These are phyloP conservation scores for Diglossa cyanea DNA, from an alignment of 2,797 vertebrate species.

Conservation along the genomic window DNA sequence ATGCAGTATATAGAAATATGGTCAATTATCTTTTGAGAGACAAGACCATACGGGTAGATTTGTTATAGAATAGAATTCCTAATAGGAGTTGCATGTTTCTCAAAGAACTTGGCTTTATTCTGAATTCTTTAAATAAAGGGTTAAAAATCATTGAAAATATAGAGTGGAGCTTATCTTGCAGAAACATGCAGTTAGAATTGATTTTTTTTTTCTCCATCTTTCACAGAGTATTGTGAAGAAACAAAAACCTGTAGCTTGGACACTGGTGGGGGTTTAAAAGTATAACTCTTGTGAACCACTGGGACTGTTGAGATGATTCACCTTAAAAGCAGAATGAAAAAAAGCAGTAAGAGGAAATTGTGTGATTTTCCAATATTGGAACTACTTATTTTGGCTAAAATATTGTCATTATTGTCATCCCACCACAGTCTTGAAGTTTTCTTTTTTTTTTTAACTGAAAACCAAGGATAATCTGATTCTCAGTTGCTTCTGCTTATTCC, in stretches of 20 bases:
- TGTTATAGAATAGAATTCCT: neutral
- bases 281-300: neutral
- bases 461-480: neutral
- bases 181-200: constrained; percentile 9
- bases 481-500: neutral
- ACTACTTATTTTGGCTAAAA: neutral
- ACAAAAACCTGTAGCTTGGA: neutral
- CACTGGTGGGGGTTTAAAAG: neutral
- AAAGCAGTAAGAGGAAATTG: neutral
- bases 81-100: neutral
- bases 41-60: neutral
- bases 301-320: neutral
- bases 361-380: neutral
- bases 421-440: neutral
- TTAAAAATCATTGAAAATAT: neutral
- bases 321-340: neutral
- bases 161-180: neutral
- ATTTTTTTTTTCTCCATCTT: neutral
- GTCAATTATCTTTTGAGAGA: neutral
- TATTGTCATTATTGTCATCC: neutral
- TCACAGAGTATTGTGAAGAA: neutral
- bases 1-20: neutral
- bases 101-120: neutral
- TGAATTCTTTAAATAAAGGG: neutral
- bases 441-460: neutral